A percentile compares a stretch with the other conserved stretches of the same genome.
Conservation (phyloP, 2,113 vertebrate genomes). For the Cathartes aura region DNA sequence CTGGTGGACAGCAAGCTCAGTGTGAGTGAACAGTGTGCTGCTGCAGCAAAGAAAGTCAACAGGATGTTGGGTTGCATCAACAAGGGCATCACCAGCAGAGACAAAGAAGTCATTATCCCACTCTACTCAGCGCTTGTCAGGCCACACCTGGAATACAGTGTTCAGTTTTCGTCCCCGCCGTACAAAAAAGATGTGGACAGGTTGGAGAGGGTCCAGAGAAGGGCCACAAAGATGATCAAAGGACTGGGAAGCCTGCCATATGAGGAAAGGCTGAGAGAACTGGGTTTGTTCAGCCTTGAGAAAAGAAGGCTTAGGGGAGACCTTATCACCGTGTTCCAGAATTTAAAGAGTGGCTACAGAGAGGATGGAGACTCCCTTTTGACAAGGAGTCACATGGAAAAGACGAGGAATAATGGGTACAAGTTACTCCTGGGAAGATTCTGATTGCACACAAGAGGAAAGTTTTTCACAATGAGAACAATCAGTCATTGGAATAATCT, state of each 20-base stretch:
- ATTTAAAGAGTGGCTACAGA: neutral
- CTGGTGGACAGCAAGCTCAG: neutral
- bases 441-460: neutral
- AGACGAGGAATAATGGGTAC: neutral
- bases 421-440: neutral
- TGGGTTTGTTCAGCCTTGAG: neutral
- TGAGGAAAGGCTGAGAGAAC: neutral
- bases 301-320: neutral
- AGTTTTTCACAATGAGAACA: neutral
- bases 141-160: neutral
- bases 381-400: neutral
- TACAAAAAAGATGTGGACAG: neutral
- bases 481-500: neutral
- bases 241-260: too few species aligned
- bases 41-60: neutral
- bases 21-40: neutral
- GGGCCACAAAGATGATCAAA: neutral
- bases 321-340: neutral
- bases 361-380: neutral
- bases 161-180: neutral
- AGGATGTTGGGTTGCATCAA: neutral
- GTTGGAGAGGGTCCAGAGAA: neutral
- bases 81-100: neutral
- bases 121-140: neutral
- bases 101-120: neutral